Percentiles rank a stretch among this genome's conserved stretches.
phyloP scores from a whole-genome alignment of 2,888 invertebrate genomes.

The Eupithecia exiguata region DNA sequence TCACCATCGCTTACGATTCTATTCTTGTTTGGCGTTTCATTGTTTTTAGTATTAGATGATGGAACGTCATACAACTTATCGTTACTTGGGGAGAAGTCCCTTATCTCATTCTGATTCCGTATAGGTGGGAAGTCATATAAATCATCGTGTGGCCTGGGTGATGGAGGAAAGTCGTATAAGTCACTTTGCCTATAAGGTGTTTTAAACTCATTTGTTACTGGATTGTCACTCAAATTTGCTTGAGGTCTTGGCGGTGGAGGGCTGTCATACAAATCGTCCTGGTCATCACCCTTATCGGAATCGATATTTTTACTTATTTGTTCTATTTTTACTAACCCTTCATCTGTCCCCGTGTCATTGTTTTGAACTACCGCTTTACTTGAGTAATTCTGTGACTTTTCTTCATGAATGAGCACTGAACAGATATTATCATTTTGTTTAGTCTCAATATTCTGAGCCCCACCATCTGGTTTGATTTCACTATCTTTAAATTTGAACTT shows the following conservation, averaged over 20 bases:
- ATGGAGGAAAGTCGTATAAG: constrained; percentile 22
- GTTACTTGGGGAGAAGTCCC: neutral
- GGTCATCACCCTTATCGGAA: neutral
- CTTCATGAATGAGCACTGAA: neutral
- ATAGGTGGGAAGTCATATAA: constrained; percentile 4
- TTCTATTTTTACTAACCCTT: neutral
- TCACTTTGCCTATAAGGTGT: neutral
- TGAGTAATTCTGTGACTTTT: neutral
- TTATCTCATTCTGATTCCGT: neutral
- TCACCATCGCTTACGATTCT: constrained; percentile 22
- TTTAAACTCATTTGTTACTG: neutral
- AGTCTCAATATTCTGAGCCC: neutral
- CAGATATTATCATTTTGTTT: neutral
- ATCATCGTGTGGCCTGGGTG: constrained; percentile 2
- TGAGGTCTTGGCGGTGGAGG: constrained; percentile 13
- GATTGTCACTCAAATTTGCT: neutral
- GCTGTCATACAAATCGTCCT: constrained; percentile 29
- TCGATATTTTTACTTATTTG: neutral
- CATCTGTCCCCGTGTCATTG: neutral
- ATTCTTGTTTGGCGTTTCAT: constrained; percentile 7
- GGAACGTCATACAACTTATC: constrained; percentile 22
- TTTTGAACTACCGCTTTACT: neutral
- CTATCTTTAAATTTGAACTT: neutral
- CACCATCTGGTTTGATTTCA: neutral
- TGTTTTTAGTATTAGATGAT: neutral